phyloP scores from a whole-genome alignment of 2,113 vertebrate species.

The Potamarius usumacintae region DNA sequence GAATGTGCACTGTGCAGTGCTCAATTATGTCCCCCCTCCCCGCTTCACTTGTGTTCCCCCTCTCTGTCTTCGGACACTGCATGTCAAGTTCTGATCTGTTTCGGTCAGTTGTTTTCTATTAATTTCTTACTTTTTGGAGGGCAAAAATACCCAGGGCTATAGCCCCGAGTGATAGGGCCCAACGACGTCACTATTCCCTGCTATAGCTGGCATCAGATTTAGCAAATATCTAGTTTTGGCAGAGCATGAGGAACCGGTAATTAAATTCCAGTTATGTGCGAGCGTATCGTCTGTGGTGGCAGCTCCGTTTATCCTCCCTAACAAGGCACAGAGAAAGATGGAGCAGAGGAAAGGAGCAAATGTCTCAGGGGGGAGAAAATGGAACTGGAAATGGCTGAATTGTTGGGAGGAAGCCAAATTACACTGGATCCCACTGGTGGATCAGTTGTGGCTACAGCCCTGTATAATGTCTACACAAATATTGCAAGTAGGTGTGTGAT shows the following conservation, averaged over 20 bases:
- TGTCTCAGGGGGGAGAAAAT: slow-evolving; percentile 6
- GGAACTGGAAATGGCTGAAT: slow-evolving; percentile 21
- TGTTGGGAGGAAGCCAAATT: slow-evolving; percentile 31
- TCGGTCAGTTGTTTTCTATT: no score
- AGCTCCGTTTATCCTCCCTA: slow-evolving; percentile 25
- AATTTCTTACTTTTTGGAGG: no score
- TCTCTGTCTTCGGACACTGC: no score
- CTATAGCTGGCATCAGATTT: slow-evolving; percentile 31
- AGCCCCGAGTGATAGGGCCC: no score
- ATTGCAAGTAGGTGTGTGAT: neutral
- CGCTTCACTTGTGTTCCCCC: no score
- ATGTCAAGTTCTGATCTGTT: no score
- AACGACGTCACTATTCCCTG: neutral
- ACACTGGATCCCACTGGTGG: slow-evolving; percentile 29
- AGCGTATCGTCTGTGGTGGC: slow-evolving; percentile 44
- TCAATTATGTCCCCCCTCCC: no score
- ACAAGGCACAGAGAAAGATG: slow-evolving; percentile 15
- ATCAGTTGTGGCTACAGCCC: slow-evolving; percentile 18
- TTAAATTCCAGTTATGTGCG: slow-evolving; percentile 39
- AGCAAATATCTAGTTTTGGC: slow-evolving; percentile 31
- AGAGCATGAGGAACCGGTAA: slow-evolving; percentile 40
- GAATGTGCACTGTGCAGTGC: no score
- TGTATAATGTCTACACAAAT: neutral
- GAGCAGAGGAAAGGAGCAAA: slow-evolving; percentile 34
- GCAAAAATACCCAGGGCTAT: no score